A percentile compares a stretch with the other conserved stretches of the same genome.
Evolutionary conservation across 2,888 invertebrate species (phyloP).

Genomic region (Dryobota labecula): DNA sequence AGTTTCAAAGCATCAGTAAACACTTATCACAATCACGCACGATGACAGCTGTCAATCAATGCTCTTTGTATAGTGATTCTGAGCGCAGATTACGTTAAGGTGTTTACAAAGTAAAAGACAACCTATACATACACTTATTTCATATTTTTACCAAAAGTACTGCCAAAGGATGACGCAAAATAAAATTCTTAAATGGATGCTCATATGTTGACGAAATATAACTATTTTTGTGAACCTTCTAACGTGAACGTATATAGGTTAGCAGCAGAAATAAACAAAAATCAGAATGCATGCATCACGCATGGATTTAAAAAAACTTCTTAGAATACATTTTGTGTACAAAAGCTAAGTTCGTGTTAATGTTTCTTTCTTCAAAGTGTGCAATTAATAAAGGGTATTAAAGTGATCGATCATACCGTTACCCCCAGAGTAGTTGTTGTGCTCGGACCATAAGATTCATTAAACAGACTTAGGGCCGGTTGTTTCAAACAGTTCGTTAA

Average conservation of each 20-base stretch:
- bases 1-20: constrained; percentile 35
- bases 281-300: constrained; percentile 53
- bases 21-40: constrained; percentile 29
- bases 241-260: constrained; percentile 57
- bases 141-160: constrained; percentile 13
- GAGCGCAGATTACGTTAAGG: constrained; percentile 5
- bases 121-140: constrained; percentile 19
- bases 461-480: neutral
- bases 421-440: neutral
- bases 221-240: constrained; percentile 57
- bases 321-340: constrained; percentile 38
- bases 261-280: constrained; percentile 61
- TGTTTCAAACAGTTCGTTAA: too few species aligned
- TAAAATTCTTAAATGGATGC: constrained; percentile 55
- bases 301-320: constrained; percentile 50
- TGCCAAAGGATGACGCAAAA: constrained; percentile 50
- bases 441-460: neutral
- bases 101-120: neutral
- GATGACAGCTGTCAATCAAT: constrained; percentile 40
- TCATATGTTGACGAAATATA: constrained; percentile 61
- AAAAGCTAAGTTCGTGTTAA: constrained; percentile 35
- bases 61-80: constrained; percentile 6
- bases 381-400: too few species aligned
- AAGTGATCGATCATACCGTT: neutral
- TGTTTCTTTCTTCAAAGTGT: constrained; percentile 16